These are phyloP conservation scores for Spilosoma lubricipeda DNA, from an alignment of 2,888 invertebrate species.

Conservation along the genomic window DNA sequence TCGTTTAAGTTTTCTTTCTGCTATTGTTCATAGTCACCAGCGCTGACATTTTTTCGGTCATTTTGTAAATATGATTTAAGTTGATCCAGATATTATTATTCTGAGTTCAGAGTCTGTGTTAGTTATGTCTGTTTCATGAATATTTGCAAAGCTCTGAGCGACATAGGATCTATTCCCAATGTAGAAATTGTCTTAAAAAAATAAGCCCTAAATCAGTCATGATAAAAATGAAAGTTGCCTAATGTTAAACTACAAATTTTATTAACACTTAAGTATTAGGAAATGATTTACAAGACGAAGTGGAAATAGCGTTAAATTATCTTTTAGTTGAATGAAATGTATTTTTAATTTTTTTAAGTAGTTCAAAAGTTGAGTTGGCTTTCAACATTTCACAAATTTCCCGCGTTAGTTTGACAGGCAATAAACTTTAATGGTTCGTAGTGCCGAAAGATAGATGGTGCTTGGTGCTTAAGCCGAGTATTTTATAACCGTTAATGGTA, in stretches of 20 bases:
- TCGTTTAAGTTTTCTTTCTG: no score
- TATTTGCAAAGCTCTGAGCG: no score
- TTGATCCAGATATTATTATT: no score
- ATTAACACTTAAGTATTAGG: not conserved
- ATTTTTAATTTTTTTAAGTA: conserved; percentile 6
- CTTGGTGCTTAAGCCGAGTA: conserved; percentile 35
- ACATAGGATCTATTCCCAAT: no score
- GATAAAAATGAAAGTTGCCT: not conserved
- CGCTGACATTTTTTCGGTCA: no score
- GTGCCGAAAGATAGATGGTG: conserved; percentile 41
- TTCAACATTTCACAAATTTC: conserved; percentile 38
- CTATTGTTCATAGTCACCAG: no score
- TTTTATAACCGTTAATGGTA: conserved; percentile 35
- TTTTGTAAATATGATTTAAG: no score
- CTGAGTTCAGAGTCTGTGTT: no score
- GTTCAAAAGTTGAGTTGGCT: conserved; percentile 36
- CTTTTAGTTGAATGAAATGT: not conserved
- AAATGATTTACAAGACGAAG: not conserved
- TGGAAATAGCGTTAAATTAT: not conserved
- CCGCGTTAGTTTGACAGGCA: conserved; percentile 37
- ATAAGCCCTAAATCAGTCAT: not conserved
- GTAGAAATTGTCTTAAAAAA: not conserved
- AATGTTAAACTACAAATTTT: not conserved
- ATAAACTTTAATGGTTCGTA: conserved; percentile 38
- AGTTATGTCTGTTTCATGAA: no score